Evolutionary conservation across 2,113 vertebrate genomes (phyloP).

Genomic region (Sinocyclocheilus anophthalmus): DNA sequence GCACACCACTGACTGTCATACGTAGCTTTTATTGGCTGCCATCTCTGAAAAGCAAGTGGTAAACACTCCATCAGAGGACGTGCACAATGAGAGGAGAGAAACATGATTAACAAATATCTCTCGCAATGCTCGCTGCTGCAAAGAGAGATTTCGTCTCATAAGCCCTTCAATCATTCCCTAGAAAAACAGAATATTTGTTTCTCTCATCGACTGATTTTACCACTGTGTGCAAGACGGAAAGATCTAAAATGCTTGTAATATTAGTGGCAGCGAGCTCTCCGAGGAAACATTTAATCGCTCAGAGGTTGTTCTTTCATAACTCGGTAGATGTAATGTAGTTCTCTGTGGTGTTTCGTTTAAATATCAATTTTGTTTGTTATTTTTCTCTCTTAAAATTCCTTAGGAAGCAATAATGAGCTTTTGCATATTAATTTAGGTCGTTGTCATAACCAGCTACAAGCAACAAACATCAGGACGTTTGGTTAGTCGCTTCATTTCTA

Average conservation of each 20-base stretch:
- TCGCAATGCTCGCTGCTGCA: background rate
- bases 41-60: constrained; percentile 25
- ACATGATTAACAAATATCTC: constrained; percentile 38
- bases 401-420: background rate
- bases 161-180: constrained; percentile 34
- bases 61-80: constrained; percentile 24
- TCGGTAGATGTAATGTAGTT: background rate
- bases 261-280: background rate
- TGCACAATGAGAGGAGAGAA: constrained; percentile 3
- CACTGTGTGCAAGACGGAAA: background rate
- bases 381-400: background rate
- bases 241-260: constrained; percentile 14
- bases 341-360: background rate
- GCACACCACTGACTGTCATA: constrained; percentile 3
- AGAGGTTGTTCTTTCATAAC: background rate
- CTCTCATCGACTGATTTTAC: constrained; percentile 17
- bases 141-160: constrained; percentile 22
- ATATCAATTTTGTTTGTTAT: background rate
- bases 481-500: background rate
- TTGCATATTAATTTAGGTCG: background rate
- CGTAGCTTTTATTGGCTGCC: constrained; percentile 1
- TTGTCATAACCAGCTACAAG: background rate
- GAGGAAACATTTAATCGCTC: background rate
- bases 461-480: background rate
- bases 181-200: constrained; percentile 40